Evolutionary conservation across 2,888 invertebrate genomes (phyloP).

Genomic region (Melieria picta): DNA sequence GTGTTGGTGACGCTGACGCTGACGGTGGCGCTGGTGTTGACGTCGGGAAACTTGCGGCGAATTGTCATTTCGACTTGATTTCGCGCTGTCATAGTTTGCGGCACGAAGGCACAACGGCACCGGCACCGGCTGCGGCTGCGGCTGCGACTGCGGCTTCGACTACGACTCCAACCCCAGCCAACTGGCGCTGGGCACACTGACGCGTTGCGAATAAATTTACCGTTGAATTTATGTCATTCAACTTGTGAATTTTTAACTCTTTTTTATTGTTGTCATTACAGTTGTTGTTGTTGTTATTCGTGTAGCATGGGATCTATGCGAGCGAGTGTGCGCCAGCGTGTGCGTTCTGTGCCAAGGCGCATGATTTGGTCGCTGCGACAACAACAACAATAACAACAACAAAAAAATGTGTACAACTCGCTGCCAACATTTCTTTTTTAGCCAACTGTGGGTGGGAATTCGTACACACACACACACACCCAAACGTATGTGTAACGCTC

Average conservation of each 20-base stretch:
- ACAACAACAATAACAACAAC: neutral
- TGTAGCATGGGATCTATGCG: neutral
- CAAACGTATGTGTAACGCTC: neutral
- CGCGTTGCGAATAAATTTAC: conserved; percentile 49
- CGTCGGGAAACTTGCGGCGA: too few species aligned
- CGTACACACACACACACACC: neutral
- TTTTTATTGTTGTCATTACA: neutral
- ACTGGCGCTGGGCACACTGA: conserved; percentile 10
- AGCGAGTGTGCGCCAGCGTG: neutral
- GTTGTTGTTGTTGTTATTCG: neutral
- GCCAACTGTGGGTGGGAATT: conserved; percentile 13
- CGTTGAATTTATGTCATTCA: conserved; percentile 58
- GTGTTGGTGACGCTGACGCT: too few species aligned
- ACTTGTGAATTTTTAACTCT: conserved; percentile 45
- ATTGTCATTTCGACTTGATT: too few species aligned
- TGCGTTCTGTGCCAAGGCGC: too few species aligned
- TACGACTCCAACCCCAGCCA: conserved; percentile 1
- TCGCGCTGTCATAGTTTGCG: conserved; percentile 19
- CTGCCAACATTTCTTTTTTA: neutral
- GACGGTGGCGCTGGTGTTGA: too few species aligned
- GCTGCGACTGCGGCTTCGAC: neutral
- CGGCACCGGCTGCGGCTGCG: neutral
- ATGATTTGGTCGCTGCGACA: too few species aligned
- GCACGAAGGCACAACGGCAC: neutral
- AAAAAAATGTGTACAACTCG: neutral